Conservation (phyloP, 2,888 invertebrate genomes). For the Perdita meconis region DNA sequence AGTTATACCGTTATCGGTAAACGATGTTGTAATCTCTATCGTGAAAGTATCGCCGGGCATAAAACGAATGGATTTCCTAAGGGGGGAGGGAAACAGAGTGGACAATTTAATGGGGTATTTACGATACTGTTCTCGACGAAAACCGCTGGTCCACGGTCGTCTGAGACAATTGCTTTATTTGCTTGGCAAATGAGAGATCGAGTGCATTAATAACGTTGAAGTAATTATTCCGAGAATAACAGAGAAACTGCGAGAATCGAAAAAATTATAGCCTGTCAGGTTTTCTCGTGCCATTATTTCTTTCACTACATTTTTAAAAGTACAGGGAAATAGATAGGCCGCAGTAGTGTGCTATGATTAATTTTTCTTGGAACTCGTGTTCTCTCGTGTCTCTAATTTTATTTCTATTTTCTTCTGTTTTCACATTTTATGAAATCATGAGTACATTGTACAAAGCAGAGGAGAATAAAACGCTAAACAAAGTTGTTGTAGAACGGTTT, state of each 20-base stretch:
- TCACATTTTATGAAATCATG: too few relatives aligned
- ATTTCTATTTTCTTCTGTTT: too few relatives aligned
- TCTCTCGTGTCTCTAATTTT: too few relatives aligned
- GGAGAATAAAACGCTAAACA: neutral
- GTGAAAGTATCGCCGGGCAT: slow-evolving; percentile 45
- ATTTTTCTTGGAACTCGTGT: too few relatives aligned
- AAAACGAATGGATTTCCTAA: slow-evolving; percentile 61
- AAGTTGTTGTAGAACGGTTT: neutral
- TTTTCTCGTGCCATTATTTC: neutral
- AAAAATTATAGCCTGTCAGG: neutral
- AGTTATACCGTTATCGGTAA: slow-evolving; percentile 61
- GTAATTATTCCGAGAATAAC: neutral
- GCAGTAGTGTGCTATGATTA: too few relatives aligned
- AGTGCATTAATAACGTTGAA: neutral
- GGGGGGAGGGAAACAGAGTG: slow-evolving; percentile 18
- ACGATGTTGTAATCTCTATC: slow-evolving; percentile 58
- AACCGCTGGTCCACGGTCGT: slow-evolving; percentile 3
- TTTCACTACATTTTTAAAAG: too few relatives aligned
- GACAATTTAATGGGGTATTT: slow-evolving; percentile 45
- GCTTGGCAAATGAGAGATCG: neutral
- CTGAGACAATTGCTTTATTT: slow-evolving; percentile 3
- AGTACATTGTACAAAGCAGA: too few relatives aligned
- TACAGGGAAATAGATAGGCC: too few relatives aligned
- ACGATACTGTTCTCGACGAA: slow-evolving; percentile 50
- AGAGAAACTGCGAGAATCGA: neutral